These are phyloP conservation scores for Syrrhaptes paradoxus DNA, from an alignment of 2,113 vertebrate genomes.

Conservation along the genomic window DNA sequence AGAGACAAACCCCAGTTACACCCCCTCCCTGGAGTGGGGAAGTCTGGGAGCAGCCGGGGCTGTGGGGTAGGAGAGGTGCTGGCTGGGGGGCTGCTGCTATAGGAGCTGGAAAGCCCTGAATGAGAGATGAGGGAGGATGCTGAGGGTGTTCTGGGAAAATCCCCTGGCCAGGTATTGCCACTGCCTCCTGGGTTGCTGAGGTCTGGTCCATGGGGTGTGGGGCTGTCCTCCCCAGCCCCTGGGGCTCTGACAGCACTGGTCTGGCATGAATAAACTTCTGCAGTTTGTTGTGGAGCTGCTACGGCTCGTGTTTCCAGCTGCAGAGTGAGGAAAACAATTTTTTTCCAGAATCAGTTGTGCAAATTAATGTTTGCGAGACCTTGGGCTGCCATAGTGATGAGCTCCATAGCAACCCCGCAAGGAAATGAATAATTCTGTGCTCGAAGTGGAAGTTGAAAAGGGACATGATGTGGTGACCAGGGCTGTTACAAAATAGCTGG, in stretches of 20 bases:
- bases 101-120: background rate
- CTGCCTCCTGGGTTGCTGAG: background rate
- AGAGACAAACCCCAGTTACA: background rate
- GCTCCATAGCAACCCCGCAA: slow-evolving; percentile 45
- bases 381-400: slow-evolving; percentile 32
- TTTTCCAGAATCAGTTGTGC: slow-evolving; percentile 31
- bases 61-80: background rate
- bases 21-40: accelerated
- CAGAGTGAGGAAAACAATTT: background rate
- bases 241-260: background rate
- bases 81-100: accelerated
- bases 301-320: background rate
- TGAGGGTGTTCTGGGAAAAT: background rate
- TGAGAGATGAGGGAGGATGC: background rate
- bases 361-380: slow-evolving; percentile 22
- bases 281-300: background rate
- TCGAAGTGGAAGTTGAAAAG: background rate
- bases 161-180: background rate
- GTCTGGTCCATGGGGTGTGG: background rate
- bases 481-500: background rate
- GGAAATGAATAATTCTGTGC: slow-evolving; percentile 54
- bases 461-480: background rate
- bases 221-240: background rate
- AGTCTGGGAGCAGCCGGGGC: background rate
- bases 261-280: background rate